A percentile compares a stretch with the other conserved stretches of the same genome.
Evolutionary conservation across 92 coral and sea anemone species (phyloP).

Genomic region (Siderastrea siderea): DNA sequence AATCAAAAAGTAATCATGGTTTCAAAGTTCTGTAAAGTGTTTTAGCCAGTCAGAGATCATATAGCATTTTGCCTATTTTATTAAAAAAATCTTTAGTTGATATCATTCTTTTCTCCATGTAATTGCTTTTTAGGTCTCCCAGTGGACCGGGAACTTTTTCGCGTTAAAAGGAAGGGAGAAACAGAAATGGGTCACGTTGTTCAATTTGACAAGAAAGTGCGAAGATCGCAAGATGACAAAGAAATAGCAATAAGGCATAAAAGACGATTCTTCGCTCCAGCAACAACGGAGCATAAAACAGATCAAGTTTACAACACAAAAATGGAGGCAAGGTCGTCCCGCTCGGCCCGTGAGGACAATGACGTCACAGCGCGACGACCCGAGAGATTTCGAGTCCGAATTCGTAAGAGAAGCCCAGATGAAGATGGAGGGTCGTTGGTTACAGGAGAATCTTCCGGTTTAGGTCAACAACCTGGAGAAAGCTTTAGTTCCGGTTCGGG

Average conservation of each 20-base stretch:
- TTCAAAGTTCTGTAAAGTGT: too few relatives aligned
- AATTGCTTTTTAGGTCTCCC: slow-evolving; percentile 61
- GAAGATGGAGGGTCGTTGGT: slow-evolving; percentile 5
- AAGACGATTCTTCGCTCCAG: slow-evolving; percentile 62
- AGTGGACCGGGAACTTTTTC: slow-evolving; percentile 65
- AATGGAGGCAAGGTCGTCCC: slow-evolving; percentile 90
- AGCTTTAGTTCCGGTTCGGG: slow-evolving; percentile 38
- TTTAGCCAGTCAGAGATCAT: background rate
- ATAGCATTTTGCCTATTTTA: background rate
- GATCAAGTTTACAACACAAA: slow-evolving; percentile 49
- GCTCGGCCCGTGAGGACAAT: slow-evolving; percentile 85
- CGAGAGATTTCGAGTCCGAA: slow-evolving; percentile 64
- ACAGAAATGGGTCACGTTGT: slow-evolving; percentile 36
- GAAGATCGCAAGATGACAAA: slow-evolving; percentile 47
- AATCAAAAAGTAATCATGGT: too few relatives aligned
- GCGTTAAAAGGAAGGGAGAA: slow-evolving; percentile 78
- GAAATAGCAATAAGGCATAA: slow-evolving; percentile 53
- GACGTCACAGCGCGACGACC: slow-evolving; percentile 82
- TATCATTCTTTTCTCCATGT: background rate
- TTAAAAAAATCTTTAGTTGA: background rate
- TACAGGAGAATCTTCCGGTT: slow-evolving; percentile 28
- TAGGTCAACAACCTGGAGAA: slow-evolving; percentile 32
- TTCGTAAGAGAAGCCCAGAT: slow-evolving; percentile 24
- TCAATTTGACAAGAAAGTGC: slow-evolving; percentile 4
- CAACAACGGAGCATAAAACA: background rate